phyloP scores from a whole-genome alignment of 2,888 invertebrate species.

The Cotesia congregata region DNA sequence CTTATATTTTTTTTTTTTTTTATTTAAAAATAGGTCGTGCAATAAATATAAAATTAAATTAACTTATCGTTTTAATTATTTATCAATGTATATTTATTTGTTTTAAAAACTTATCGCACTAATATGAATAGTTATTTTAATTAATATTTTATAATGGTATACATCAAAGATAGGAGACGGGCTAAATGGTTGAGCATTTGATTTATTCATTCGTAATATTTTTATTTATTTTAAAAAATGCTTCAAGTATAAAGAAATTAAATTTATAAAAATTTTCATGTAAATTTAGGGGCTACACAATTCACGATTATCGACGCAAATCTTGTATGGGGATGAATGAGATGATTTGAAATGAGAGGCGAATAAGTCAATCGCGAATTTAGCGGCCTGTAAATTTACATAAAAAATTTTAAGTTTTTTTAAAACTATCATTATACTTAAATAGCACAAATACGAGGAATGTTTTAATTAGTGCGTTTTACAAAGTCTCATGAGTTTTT shows the following conservation, averaged over 20 bases:
- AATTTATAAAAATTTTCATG: constrained; percentile 17
- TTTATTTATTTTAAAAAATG: constrained; percentile 12
- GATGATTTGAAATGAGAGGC: constrained; percentile 63
- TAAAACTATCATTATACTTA: constrained; percentile 15
- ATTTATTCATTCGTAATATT: constrained; percentile 28
- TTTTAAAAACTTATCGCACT: constrained; percentile 41
- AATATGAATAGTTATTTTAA: constrained; percentile 40
- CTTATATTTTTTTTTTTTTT: background rate
- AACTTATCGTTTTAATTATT: constrained; percentile 37
- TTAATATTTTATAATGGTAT: constrained; percentile 40
- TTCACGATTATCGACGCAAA: constrained; percentile 65
- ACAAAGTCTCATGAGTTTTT: constrained; percentile 20
- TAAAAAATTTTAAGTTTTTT: background rate
- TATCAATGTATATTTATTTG: background rate
- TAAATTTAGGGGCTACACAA: constrained; percentile 4
- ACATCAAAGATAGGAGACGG: constrained; percentile 35
- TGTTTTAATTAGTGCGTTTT: constrained; percentile 42
- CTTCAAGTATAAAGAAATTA: constrained; percentile 17
- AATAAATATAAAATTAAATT: constrained; percentile 35
- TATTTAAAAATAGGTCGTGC: constrained; percentile 27
- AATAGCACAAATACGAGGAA: constrained; percentile 1
- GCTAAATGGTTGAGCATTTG: constrained; percentile 36
- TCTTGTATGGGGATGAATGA: constrained; percentile 64
- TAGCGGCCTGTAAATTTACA: constrained; percentile 7
- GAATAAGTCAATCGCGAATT: constrained; percentile 62